Evolutionary conservation across 2,888 invertebrate genomes (phyloP).

Genomic region (Nysson spinosus): DNA sequence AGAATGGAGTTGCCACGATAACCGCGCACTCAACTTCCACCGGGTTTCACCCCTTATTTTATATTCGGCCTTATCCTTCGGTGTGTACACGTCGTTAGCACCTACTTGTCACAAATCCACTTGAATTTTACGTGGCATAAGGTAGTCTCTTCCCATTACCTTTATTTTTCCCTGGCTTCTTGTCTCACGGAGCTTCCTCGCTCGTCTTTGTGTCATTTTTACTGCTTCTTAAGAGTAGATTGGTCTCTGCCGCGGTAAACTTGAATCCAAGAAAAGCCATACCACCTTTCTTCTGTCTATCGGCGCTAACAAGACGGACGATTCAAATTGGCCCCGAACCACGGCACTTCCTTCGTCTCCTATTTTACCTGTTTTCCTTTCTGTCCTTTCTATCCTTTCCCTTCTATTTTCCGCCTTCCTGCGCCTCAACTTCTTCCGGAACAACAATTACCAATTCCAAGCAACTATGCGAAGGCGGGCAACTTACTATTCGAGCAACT

Average conservation of each 20-base stretch:
- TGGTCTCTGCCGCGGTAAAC: slow-evolving; percentile 25
- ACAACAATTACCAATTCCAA: slow-evolving; percentile 51
- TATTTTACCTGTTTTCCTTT: neutral
- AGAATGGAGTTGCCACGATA: slow-evolving; percentile 9
- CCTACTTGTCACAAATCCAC: slow-evolving; percentile 51
- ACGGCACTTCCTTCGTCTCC: slow-evolving; percentile 18
- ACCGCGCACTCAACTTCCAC: slow-evolving; percentile 3
- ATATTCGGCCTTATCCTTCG: slow-evolving; percentile 17
- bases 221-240: slow-evolving; percentile 32
- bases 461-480: slow-evolving; percentile 30
- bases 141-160: slow-evolving; percentile 19
- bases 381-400: neutral
- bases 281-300: slow-evolving; percentile 55
- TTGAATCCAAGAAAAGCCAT: slow-evolving; percentile 19
- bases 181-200: slow-evolving; percentile 4
- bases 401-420: slow-evolving; percentile 5
- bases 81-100: slow-evolving; percentile 70
- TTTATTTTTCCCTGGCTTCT: slow-evolving; percentile 6
- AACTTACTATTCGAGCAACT: slow-evolving; percentile 35
- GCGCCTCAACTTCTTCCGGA: slow-evolving; percentile 34
- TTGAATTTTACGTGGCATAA: slow-evolving; percentile 43
- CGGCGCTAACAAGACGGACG: slow-evolving; percentile 65
- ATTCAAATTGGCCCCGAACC: slow-evolving; percentile 59
- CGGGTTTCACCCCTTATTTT: slow-evolving; percentile 30
- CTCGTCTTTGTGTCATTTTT: slow-evolving; percentile 40